Conservation (phyloP, 2,888 invertebrate genomes). For the Melinopterus prodromus region DNA sequence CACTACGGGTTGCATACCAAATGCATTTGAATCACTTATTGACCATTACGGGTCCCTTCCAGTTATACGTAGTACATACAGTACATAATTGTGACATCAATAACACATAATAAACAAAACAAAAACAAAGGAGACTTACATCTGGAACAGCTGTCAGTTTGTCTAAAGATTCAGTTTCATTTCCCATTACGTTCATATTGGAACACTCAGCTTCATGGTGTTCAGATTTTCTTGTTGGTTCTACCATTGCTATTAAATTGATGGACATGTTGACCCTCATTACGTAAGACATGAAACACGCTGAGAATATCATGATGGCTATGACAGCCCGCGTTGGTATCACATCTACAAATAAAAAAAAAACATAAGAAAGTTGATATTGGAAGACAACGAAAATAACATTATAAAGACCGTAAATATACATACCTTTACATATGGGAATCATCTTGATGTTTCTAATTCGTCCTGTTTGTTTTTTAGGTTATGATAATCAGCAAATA, state of each 20-base stretch:
- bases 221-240: slow-evolving; percentile 56
- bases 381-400: neutral
- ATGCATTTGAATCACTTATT: too few relatives aligned
- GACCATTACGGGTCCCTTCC: too few relatives aligned
- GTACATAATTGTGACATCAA: too few relatives aligned
- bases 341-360: slow-evolving; percentile 11
- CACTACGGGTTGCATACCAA: too few relatives aligned
- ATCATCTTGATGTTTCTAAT: neutral
- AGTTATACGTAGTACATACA: too few relatives aligned
- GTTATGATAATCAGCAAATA: neutral
- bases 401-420: neutral
- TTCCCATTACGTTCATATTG: slow-evolving; percentile 19
- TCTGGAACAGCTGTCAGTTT: slow-evolving; percentile 41
- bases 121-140: slow-evolving; percentile 38
- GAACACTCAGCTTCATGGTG: slow-evolving; percentile 41
- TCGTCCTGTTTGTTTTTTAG: neutral
- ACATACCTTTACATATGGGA: neutral
- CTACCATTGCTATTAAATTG: slow-evolving; percentile 76
- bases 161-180: slow-evolving; percentile 36
- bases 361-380: too few relatives aligned
- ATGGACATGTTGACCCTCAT: slow-evolving; percentile 79
- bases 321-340: slow-evolving; percentile 65
- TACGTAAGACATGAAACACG: slow-evolving; percentile 78
- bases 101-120: too few relatives aligned
- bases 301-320: slow-evolving; percentile 76